Evolutionary conservation across 2,113 vertebrate species (phyloP).

Genomic region (Pollimyrus isidori): DNA sequence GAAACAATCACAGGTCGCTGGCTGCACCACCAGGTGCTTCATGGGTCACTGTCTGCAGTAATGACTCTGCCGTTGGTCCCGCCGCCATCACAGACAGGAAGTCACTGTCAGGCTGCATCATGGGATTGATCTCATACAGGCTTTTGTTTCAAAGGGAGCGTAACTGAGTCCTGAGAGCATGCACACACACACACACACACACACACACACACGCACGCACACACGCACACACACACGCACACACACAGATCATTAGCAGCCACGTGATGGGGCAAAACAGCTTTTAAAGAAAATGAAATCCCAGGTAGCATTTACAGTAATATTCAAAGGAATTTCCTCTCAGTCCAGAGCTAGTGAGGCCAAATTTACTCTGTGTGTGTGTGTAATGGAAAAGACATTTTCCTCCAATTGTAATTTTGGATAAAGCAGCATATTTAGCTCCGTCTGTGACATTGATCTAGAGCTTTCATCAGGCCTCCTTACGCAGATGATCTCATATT

Average conservation of each 20-base stretch:
- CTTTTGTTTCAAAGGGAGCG: constrained; percentile 34
- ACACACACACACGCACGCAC: constrained; percentile 14
- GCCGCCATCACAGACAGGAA: constrained; percentile 44
- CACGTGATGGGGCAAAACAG: constrained; percentile 23
- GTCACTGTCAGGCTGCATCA: constrained; percentile 47
- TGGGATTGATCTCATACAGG: constrained; percentile 31
- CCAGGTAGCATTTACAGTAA: constrained; percentile 12
- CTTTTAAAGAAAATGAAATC: background rate
- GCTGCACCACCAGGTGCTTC: constrained; percentile 35
- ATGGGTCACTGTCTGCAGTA: constrained; percentile 45
- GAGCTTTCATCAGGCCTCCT: constrained; percentile 17
- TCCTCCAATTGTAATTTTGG: constrained; percentile 7
- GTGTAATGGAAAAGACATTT: constrained; percentile 19
- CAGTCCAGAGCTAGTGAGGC: background rate
- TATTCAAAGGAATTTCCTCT: constrained; percentile 23
- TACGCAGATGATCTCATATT: constrained; percentile 26
- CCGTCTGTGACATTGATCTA: constrained; percentile 13
- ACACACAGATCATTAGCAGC: constrained; percentile 20
- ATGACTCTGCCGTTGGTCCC: constrained; percentile 43
- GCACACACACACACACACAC: constrained; percentile 12
- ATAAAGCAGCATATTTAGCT: constrained; percentile 19
- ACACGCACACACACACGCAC: background rate
- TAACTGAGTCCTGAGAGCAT: background rate
- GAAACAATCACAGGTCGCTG: constrained; percentile 46
- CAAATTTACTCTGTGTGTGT: constrained; percentile 9